Evolutionary conservation across 1,140 invertebrate genomes (phyloP).

Genomic region (Octopus sinensis): DNA sequence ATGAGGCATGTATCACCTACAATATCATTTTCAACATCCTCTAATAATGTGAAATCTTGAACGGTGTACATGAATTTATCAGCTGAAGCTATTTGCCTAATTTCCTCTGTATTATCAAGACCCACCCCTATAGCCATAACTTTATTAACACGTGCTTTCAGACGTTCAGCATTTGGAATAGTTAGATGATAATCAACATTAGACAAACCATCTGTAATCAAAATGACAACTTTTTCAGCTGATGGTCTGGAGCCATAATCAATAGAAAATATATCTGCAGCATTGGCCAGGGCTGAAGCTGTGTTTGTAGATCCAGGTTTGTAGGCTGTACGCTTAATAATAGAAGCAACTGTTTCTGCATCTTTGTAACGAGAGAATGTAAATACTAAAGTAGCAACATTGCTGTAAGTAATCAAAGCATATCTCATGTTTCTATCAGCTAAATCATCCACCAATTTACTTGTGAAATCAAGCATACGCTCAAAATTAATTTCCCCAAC

Average conservation of each 20-base stretch:
- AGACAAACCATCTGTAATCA: slow-evolving; percentile 49
- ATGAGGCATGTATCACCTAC: neutral
- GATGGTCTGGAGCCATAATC: slow-evolving; percentile 37
- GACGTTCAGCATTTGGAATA: slow-evolving; percentile 35
- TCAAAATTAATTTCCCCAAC: slow-evolving; percentile 42
- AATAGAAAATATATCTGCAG: slow-evolving; percentile 28
- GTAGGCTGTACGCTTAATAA: slow-evolving; percentile 46
- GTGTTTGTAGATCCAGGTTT: slow-evolving; percentile 49
- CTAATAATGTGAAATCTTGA: neutral
- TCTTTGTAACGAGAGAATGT: slow-evolving; percentile 38
- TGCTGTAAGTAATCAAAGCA: slow-evolving; percentile 43
- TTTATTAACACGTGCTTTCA: slow-evolving; percentile 36
- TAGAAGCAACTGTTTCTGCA: slow-evolving; percentile 26
- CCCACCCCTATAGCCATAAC: slow-evolving; percentile 43
- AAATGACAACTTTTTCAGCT: slow-evolving; percentile 44
- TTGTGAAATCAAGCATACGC: slow-evolving; percentile 35
- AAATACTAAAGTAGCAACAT: slow-evolving; percentile 38
- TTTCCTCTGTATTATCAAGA: slow-evolving; percentile 34
- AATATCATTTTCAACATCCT: neutral
- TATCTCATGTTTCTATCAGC: slow-evolving; percentile 43
- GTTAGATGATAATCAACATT: slow-evolving; percentile 48
- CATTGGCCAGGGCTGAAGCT: slow-evolving; percentile 37
- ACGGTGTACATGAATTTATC: slow-evolving; percentile 33
- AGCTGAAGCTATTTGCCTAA: slow-evolving; percentile 37
- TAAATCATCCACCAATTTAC: slow-evolving; percentile 35